Conservation (phyloP, 2,113 vertebrate species). For the Syrrhaptes paradoxus region DNA sequence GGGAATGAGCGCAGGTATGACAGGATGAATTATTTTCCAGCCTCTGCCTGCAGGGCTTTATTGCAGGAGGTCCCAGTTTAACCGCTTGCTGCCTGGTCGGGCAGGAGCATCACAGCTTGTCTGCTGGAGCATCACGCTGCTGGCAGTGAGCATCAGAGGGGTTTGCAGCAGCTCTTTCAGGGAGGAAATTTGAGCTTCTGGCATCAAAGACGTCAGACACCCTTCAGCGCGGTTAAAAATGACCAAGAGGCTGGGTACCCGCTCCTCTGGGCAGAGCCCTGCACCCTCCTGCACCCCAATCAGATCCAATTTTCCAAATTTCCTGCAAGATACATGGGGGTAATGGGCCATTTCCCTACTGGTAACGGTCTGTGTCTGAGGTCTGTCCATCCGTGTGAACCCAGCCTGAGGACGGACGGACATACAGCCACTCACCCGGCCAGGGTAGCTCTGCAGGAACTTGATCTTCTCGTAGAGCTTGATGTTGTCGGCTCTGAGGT, state of each 20-base stretch:
- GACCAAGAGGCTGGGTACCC: neutral
- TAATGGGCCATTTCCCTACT: neutral
- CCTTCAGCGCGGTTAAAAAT: neutral
- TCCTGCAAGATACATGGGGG: accelerated
- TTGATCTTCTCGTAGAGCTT: conserved; percentile 99
- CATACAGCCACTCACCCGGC: conserved; percentile 77
- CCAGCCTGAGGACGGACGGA: neutral
- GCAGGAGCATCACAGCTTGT: neutral
- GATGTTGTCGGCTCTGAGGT: conserved; percentile 94
- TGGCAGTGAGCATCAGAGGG: neutral
- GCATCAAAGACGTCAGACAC: neutral
- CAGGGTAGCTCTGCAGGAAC: conserved; percentile 94
- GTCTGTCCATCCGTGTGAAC: accelerated
- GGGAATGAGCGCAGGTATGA: neutral
- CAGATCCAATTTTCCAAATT: neutral
- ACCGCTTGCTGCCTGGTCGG: neutral
- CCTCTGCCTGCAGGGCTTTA: neutral
- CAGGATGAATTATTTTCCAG: neutral
- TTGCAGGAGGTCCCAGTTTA: neutral
- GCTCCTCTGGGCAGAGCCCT: neutral
- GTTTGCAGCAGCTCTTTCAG: neutral
- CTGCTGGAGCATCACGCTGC: neutral
- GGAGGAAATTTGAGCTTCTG: neutral
- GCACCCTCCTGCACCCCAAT: neutral
- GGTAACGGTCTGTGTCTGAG: neutral